Evolutionary conservation across 1,140 invertebrate genomes (phyloP).

Genomic region (Drosophila asahinai): DNA sequence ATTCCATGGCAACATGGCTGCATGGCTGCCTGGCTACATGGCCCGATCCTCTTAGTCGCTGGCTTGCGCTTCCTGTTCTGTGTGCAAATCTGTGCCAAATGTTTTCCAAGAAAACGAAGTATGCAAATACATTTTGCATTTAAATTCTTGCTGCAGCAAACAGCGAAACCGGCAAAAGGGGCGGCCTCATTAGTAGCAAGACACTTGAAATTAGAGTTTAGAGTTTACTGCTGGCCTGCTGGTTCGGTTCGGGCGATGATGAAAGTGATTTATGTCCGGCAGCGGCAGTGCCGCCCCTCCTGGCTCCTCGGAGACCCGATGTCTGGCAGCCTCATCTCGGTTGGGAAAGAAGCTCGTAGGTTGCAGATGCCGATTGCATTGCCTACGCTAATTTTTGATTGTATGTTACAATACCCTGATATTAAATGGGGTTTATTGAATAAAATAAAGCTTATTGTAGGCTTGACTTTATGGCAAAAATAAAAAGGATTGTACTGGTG

Average conservation of each 20-base stretch:
- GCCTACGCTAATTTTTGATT: constrained; percentile 8
- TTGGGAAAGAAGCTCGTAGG: constrained; percentile 28
- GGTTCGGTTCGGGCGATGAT: constrained; percentile 48
- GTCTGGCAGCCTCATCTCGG: constrained; percentile 38
- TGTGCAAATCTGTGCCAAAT: constrained; percentile 71
- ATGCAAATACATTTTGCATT: constrained; percentile 59
- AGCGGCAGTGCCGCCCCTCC: constrained; percentile 35
- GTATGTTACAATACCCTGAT: not conserved
- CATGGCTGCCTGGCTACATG: constrained; percentile 12
- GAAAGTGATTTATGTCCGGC: constrained; percentile 74
- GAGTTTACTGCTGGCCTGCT: constrained; percentile 42
- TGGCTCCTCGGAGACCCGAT: constrained; percentile 16
- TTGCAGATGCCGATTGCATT: constrained; percentile 20
- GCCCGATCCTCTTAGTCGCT: constrained; percentile 42
- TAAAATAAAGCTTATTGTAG: not conserved
- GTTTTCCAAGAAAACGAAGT: constrained; percentile 56
- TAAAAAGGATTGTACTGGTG: not conserved
- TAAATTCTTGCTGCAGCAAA: constrained; percentile 38
- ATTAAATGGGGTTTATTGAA: constrained; percentile 2
- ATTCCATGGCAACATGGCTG: constrained; percentile 18
- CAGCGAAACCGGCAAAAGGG: constrained; percentile 28
- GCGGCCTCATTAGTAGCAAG: constrained; percentile 58
- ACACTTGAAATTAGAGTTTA: constrained; percentile 63
- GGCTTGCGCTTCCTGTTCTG: constrained; percentile 65
- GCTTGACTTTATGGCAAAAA: not conserved